Conservation (phyloP, 2,888 invertebrate species). For the Galerucella pusilla region DNA sequence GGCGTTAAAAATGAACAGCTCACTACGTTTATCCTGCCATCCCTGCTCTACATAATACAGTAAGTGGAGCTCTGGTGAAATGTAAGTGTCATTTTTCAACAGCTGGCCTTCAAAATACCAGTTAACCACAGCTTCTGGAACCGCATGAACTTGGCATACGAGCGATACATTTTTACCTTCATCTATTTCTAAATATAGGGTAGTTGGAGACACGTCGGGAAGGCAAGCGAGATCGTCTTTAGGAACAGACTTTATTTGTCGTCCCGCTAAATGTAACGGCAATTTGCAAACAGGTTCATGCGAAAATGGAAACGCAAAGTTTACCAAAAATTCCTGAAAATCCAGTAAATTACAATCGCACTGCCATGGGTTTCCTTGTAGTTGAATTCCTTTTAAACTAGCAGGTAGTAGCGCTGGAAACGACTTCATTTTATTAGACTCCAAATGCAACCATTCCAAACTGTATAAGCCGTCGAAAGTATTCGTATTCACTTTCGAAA, state of each 20-base stretch:
- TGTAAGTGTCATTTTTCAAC: slow-evolving; percentile 78
- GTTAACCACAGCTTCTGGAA: slow-evolving; percentile 82
- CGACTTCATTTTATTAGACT: slow-evolving; percentile 82
- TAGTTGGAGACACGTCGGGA: slow-evolving; percentile 80
- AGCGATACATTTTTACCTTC: slow-evolving; percentile 85
- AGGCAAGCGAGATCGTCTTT: slow-evolving; percentile 81
- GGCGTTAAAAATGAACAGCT: slow-evolving; percentile 81
- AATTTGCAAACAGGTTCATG: slow-evolving; percentile 82
- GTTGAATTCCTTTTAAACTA: slow-evolving; percentile 80
- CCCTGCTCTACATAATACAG: slow-evolving; percentile 78
- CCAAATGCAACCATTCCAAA: slow-evolving; percentile 85
- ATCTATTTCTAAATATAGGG: slow-evolving; percentile 79
- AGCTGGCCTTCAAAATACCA: slow-evolving; percentile 87
- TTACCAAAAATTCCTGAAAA: slow-evolving; percentile 81
- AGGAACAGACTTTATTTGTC: slow-evolving; percentile 72
- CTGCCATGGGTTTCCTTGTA: slow-evolving; percentile 89
- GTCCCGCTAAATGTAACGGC: slow-evolving; percentile 73
- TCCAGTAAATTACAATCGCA: slow-evolving; percentile 87
- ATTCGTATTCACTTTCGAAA: slow-evolving; percentile 79
- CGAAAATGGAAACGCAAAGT: slow-evolving; percentile 80
- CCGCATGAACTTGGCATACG: slow-evolving; percentile 79
- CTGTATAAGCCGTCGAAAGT: slow-evolving; percentile 85
- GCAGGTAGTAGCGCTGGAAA: slow-evolving; percentile 79
- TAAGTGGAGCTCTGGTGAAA: slow-evolving; percentile 74
- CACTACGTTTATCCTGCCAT: slow-evolving; percentile 78